phyloP scores from a whole-genome alignment of 1,140 invertebrate species.

The Drosophila tani region DNA sequence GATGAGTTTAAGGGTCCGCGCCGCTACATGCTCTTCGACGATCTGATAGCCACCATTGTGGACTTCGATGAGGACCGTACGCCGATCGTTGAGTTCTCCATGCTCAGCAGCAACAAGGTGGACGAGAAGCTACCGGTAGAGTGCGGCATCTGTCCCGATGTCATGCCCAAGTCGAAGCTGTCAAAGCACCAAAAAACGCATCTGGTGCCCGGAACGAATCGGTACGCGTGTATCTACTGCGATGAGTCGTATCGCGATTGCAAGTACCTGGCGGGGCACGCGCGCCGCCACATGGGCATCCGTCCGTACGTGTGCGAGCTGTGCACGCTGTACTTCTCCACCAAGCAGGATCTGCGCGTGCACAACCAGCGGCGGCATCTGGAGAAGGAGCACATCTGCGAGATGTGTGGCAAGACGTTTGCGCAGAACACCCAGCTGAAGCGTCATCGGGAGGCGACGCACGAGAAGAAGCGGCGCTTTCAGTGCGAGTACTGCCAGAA shows the following conservation, averaged over 20 bases:
- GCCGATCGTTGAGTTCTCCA: conserved; percentile 79
- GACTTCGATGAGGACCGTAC: conserved; percentile 75
- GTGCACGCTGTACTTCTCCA: conserved; percentile 78
- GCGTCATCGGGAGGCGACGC: conserved; percentile 75
- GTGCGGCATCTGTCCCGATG: conserved; percentile 80
- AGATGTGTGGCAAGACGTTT: conserved; percentile 79
- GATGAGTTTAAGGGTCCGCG: conserved; percentile 67
- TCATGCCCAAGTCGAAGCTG: conserved; percentile 71
- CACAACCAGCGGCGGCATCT: conserved; percentile 77
- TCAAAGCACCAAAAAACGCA: conserved; percentile 75
- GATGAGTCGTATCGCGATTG: conserved; percentile 75
- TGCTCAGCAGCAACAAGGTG: conserved; percentile 45
- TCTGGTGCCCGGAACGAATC: conserved; percentile 70
- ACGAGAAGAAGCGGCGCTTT: conserved; percentile 79
- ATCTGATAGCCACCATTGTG: conserved; percentile 76
- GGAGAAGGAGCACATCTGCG: conserved; percentile 81
- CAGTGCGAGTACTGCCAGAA: conserved; percentile 74
- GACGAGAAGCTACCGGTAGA: conserved; percentile 77
- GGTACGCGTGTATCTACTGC: conserved; percentile 78
- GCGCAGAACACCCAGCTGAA: conserved; percentile 78
- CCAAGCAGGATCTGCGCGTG: conserved; percentile 76
- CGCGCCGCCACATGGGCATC: conserved; percentile 79
- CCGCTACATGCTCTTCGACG: conserved; percentile 76
- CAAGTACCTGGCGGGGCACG: conserved; percentile 79
- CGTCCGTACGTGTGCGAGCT: conserved; percentile 76